Evolutionary conservation across 2,113 vertebrate species (phyloP).

Genomic region (Rhinichthys klamathensis): DNA sequence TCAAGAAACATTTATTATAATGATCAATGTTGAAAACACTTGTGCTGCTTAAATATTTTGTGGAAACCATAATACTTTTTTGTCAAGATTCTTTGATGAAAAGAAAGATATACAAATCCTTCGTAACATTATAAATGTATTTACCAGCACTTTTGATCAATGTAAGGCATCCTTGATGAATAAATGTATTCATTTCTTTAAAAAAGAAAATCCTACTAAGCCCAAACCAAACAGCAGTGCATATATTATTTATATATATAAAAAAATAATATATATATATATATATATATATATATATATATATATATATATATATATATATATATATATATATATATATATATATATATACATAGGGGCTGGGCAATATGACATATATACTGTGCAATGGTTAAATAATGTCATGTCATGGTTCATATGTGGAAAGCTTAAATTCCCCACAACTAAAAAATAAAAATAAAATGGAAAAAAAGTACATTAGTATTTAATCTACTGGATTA

Average conservation of each 20-base stretch:
- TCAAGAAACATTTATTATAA: too few relatives aligned
- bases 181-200: not conserved
- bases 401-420: not conserved
- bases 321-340: too few relatives aligned
- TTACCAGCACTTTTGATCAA: not conserved
- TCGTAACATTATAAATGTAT: not conserved
- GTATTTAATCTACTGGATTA: too few relatives aligned
- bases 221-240: not conserved
- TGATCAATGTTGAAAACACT: too few relatives aligned
- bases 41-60: not conserved
- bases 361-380: constrained; percentile 3
- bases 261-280: too few relatives aligned
- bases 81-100: not conserved
- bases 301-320: not conserved
- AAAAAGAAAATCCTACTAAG: not conserved
- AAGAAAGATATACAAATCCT: not conserved
- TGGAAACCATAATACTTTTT: not conserved
- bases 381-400: not conserved
- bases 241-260: not conserved
- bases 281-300: too few relatives aligned
- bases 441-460: not conserved
- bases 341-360: not conserved
- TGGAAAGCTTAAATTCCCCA: not conserved
- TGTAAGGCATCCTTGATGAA: not conserved
- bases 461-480: not conserved